Conservation (phyloP, 2,888 invertebrate species). For the Agriopis marginaria region DNA sequence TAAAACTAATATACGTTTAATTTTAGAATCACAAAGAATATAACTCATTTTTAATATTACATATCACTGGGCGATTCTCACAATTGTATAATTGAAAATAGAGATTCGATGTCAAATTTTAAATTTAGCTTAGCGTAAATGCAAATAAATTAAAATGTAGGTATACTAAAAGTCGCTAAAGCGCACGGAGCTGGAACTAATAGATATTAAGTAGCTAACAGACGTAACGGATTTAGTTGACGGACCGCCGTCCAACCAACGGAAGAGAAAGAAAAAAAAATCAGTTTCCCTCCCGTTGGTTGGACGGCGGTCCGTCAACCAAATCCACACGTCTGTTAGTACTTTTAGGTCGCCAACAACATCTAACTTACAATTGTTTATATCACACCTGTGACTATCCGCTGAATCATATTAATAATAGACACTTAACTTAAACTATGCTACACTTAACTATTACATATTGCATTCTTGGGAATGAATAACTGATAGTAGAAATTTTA, state of each 20-base stretch:
- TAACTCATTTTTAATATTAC: conserved; percentile 61
- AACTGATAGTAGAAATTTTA: conserved; percentile 44
- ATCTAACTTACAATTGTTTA: conserved; percentile 38
- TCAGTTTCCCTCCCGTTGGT: too few relatives aligned
- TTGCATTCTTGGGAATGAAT: conserved; percentile 50
- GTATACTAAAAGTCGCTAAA: conserved; percentile 24
- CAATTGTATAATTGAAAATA: conserved; percentile 35
- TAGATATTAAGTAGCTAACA: conserved; percentile 33
- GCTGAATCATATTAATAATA: conserved; percentile 12
- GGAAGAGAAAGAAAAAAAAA: too few relatives aligned
- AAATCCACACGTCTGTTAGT: too few relatives aligned
- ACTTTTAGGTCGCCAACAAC: conserved; percentile 36
- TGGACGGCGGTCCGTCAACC: too few relatives aligned
- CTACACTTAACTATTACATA: conserved; percentile 40
- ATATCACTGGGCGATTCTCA: conserved; percentile 51
- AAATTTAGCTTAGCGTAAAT: conserved; percentile 40
- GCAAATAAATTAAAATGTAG: conserved; percentile 45
- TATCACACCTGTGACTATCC: conserved; percentile 42
- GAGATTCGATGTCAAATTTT: conserved; percentile 3
- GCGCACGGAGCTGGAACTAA: conserved; percentile 39
- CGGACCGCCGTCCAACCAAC: too few relatives aligned
- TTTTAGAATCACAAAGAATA: conserved; percentile 80
- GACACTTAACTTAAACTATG: conserved; percentile 33
- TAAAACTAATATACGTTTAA: conserved; percentile 79
- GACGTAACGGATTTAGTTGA: too few relatives aligned